Percentiles rank a stretch among this genome's conserved stretches.
These are phyloP conservation scores for Petrophora chlorosata DNA, from an alignment of 2,888 invertebrate species.

Conservation along the genomic window DNA sequence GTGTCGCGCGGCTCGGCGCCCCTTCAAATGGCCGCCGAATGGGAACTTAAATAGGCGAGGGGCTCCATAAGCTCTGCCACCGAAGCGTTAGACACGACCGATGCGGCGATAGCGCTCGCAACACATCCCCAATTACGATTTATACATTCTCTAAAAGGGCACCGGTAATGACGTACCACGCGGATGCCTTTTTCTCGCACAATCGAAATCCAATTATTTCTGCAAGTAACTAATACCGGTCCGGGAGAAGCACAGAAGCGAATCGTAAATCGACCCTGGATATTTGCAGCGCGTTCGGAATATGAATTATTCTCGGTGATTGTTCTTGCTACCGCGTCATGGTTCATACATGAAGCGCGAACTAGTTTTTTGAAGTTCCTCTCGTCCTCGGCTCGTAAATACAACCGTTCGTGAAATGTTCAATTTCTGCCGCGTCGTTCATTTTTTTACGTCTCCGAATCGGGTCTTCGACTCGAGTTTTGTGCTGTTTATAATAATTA, in stretches of 20 bases:
- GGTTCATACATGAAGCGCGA: slow-evolving; percentile 83
- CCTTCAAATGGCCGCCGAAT: slow-evolving; percentile 71
- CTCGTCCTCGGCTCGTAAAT: slow-evolving; percentile 63
- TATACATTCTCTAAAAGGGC: slow-evolving; percentile 76
- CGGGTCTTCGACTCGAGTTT: slow-evolving; percentile 55
- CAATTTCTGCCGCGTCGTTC: slow-evolving; percentile 55
- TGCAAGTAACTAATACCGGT: slow-evolving; percentile 77
- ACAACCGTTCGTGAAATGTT: slow-evolving; percentile 67
- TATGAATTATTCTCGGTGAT: slow-evolving; percentile 82
- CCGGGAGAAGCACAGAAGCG: slow-evolving; percentile 67
- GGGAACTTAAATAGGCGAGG: slow-evolving; percentile 71
- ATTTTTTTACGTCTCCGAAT: slow-evolving; percentile 52
- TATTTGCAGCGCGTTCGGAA: slow-evolving; percentile 81
- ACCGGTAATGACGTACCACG: slow-evolving; percentile 75
- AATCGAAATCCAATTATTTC: slow-evolving; percentile 82
- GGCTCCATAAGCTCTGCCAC: slow-evolving; percentile 63
- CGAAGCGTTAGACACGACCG: slow-evolving; percentile 71
- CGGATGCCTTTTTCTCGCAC: slow-evolving; percentile 70
- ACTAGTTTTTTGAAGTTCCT: slow-evolving; percentile 74
- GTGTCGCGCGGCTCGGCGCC: slow-evolving; percentile 71
- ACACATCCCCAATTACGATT: slow-evolving; percentile 77
- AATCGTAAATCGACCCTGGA: slow-evolving; percentile 73
- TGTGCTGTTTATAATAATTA: slow-evolving; percentile 65
- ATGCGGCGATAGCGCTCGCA: slow-evolving; percentile 63
- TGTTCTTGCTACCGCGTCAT: slow-evolving; percentile 80